phyloP scores from a whole-genome alignment of 2,113 vertebrate genomes.

The Chrysochloris asiatica region DNA sequence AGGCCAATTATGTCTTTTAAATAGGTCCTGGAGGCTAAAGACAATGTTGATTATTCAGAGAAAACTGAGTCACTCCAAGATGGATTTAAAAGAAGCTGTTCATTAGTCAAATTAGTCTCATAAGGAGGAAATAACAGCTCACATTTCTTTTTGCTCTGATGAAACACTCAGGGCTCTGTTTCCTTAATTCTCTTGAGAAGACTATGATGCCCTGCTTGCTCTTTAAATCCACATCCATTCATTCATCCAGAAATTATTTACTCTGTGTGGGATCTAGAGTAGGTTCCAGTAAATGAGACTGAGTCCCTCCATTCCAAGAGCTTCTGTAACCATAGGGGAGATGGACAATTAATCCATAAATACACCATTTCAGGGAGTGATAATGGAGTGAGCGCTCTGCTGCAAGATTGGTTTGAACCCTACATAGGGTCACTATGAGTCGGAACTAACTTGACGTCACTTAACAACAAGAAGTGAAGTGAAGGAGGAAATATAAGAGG shows the following conservation, averaged over 20 bases:
- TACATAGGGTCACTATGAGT: too few relatives aligned
- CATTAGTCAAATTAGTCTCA: constrained; percentile 14
- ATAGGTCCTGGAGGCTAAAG: not conserved
- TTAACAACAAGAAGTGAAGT: too few relatives aligned
- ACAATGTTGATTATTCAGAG: not conserved
- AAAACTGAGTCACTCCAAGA: not conserved
- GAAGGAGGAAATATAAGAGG: not conserved
- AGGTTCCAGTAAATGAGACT: not conserved
- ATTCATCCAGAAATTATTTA: rapidly evolving
- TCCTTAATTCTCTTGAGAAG: not conserved
- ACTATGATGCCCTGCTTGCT: not conserved
- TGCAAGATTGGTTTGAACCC: too few relatives aligned
- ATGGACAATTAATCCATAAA: rapidly evolving
- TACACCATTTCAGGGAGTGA: not conserved
- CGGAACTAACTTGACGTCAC: too few relatives aligned
- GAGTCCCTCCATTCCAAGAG: not conserved
- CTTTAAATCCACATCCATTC: not conserved
- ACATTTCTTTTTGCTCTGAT: not conserved
- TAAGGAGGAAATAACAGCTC: not conserved
- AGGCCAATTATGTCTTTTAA: not conserved
- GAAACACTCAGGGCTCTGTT: not conserved
- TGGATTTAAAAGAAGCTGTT: not conserved
- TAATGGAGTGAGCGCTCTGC: too few relatives aligned
- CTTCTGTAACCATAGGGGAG: rapidly evolving
- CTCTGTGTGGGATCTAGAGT: too few relatives aligned